phyloP scores from a whole-genome alignment of 2,888 invertebrate genomes.

The Dendrolimus pini region DNA sequence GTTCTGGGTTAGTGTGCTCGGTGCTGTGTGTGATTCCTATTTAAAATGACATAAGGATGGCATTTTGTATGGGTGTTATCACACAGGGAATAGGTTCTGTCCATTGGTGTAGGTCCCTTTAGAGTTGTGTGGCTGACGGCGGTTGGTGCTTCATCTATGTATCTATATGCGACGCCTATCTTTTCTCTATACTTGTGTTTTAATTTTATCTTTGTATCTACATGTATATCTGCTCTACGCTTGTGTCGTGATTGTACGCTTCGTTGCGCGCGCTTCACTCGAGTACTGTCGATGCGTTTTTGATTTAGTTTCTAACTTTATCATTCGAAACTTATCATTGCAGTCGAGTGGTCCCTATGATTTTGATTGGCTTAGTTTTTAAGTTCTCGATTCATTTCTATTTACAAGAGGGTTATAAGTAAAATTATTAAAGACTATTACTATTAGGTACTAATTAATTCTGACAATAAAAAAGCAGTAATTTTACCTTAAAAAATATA shows the following conservation, averaged over 20 bases:
- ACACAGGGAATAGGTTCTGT: conserved; percentile 29
- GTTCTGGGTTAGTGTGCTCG: conserved; percentile 35
- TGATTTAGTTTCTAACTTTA: conserved; percentile 10
- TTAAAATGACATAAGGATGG: conserved; percentile 16
- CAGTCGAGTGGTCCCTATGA: conserved; percentile 7
- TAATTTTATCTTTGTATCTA: conserved; percentile 48
- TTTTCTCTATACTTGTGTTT: conserved; percentile 51
- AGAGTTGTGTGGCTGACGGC: conserved; percentile 49
- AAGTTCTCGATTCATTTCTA: too few species aligned
- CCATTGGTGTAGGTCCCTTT: conserved; percentile 57
- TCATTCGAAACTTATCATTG: conserved; percentile 3
- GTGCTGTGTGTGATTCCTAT: conserved; percentile 24
- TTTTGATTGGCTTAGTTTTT: neutral
- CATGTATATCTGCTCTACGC: conserved; percentile 33
- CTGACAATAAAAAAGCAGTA: neutral
- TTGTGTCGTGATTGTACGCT: conserved; percentile 65
- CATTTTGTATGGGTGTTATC: conserved; percentile 20
- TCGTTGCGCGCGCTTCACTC: conserved; percentile 14
- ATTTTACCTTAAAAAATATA: neutral
- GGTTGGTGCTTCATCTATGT: conserved; percentile 75
- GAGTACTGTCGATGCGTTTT: conserved; percentile 11
- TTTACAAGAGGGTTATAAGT: too few species aligned
- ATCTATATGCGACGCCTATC: conserved; percentile 49
- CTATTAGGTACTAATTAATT: too few species aligned
- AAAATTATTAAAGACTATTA: too few species aligned